Conservation (phyloP, 2,888 invertebrate genomes). For the Thymelicus acteon region DNA sequence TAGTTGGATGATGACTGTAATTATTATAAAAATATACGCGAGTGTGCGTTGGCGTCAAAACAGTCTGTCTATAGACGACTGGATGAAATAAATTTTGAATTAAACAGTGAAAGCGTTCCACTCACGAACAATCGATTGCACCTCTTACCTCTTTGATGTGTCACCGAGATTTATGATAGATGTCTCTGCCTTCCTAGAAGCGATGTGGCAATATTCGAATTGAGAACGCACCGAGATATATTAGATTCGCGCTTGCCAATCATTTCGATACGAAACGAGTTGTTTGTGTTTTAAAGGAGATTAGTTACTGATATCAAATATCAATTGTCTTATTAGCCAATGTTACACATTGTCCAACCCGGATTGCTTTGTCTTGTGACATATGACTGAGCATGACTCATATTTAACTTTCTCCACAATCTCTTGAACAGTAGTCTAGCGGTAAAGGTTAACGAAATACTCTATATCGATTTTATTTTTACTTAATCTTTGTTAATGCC, state of each 20-base stretch:
- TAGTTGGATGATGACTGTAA: neutral
- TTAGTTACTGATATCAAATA: slow-evolving; percentile 9
- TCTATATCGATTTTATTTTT: too few species aligned
- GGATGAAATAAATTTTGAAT: slow-evolving; percentile 71
- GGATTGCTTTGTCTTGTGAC: slow-evolving; percentile 2
- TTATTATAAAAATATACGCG: neutral
- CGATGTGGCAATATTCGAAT: slow-evolving; percentile 24
- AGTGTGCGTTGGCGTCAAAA: slow-evolving; percentile 19
- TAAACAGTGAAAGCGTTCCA: slow-evolving; percentile 78
- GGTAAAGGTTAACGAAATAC: too few species aligned
- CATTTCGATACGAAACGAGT: slow-evolving; percentile 1
- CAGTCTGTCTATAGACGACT: slow-evolving; percentile 59
- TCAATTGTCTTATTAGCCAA: neutral
- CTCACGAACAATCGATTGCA: slow-evolving; percentile 74
- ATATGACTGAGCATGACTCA: neutral
- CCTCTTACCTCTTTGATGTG: slow-evolving; percentile 63
- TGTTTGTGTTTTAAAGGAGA: neutral
- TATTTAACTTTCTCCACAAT: neutral
- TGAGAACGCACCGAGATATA: slow-evolving; percentile 11
- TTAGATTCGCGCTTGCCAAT: slow-evolving; percentile 20
- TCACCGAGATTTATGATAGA: slow-evolving; percentile 71
- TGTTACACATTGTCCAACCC: neutral
- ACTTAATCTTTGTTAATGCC: too few species aligned
- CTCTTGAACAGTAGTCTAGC: too few species aligned
- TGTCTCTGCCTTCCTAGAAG: slow-evolving; percentile 61